These are phyloP conservation scores for Xestia sexstrigata DNA, from an alignment of 2,888 invertebrate species.

Conservation along the genomic window DNA sequence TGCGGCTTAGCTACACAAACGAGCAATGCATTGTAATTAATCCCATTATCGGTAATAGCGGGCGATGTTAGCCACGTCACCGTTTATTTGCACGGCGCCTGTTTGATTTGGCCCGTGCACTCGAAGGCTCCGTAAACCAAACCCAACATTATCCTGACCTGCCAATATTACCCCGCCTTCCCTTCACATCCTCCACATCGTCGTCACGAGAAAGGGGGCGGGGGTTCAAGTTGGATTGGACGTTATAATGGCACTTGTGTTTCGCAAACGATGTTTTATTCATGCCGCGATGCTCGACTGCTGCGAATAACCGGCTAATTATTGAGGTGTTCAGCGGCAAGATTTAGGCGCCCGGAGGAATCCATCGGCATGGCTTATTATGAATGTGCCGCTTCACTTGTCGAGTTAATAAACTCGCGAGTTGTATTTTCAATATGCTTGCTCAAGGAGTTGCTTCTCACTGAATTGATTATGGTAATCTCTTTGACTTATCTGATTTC, in stretches of 20 bases:
- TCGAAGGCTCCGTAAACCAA: constrained; percentile 74
- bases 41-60: constrained; percentile 79
- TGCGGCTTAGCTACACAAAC: constrained; percentile 50
- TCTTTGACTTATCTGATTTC: constrained; percentile 63
- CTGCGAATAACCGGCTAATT: constrained; percentile 87
- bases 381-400: constrained; percentile 77
- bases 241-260: constrained; percentile 80
- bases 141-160: constrained; percentile 71
- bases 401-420: constrained; percentile 75
- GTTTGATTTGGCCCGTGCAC: constrained; percentile 79
- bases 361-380: constrained; percentile 72
- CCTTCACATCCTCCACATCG: constrained; percentile 38
- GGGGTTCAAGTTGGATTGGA: constrained; percentile 72
- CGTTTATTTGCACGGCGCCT: constrained; percentile 76
- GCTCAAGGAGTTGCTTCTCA: constrained; percentile 52
- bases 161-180: constrained; percentile 49
- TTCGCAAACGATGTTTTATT: constrained; percentile 87
- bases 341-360: constrained; percentile 74
- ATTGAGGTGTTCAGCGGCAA: constrained; percentile 83
- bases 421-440: constrained; percentile 66
- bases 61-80: constrained; percentile 80
- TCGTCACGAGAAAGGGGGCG: constrained; percentile 51
- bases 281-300: constrained; percentile 84
- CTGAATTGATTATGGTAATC: constrained; percentile 70
- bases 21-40: constrained; percentile 80